Conservation (phyloP, 2,797 vertebrate species). For the Distichodus sexfasciatus region DNA sequence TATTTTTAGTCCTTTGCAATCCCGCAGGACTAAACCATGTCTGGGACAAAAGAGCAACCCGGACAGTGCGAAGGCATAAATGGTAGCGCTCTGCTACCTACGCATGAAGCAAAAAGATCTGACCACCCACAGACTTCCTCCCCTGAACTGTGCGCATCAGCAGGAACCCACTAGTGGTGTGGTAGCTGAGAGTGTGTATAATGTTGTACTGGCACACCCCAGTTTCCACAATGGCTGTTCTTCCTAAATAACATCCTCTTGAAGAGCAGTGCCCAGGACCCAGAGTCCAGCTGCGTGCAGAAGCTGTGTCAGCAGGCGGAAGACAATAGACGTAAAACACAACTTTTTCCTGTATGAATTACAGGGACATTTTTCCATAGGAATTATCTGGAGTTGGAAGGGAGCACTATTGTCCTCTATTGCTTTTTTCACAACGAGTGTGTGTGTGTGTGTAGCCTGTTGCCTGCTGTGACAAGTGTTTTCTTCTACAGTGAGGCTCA, state of each 20-base stretch:
- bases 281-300: background rate
- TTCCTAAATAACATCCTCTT: constrained; percentile 41
- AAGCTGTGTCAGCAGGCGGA: background rate
- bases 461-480: background rate
- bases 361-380: background rate
- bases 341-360: constrained; percentile 3
- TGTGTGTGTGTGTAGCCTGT: too few relatives aligned
- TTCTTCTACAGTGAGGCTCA: constrained; percentile 2
- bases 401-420: too few relatives aligned
- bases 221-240: constrained; percentile 24
- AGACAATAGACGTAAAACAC: background rate
- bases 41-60: constrained; percentile 13
- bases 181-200: background rate
- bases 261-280: background rate
- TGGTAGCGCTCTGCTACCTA: constrained; percentile 4
- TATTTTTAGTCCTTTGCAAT: constrained; percentile 43
- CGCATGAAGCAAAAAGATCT: constrained; percentile 15
- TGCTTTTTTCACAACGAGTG: too few relatives aligned
- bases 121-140: constrained; percentile 16
- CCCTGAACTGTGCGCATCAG: constrained; percentile 16
- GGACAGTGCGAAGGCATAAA: constrained; percentile 2
- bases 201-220: constrained; percentile 24
- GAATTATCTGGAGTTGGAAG: background rate
- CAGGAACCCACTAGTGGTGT: background rate
- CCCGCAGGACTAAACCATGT: constrained; percentile 35